Conservation (phyloP, 1,140 invertebrate genomes). For the Drosophila albomicans region DNA sequence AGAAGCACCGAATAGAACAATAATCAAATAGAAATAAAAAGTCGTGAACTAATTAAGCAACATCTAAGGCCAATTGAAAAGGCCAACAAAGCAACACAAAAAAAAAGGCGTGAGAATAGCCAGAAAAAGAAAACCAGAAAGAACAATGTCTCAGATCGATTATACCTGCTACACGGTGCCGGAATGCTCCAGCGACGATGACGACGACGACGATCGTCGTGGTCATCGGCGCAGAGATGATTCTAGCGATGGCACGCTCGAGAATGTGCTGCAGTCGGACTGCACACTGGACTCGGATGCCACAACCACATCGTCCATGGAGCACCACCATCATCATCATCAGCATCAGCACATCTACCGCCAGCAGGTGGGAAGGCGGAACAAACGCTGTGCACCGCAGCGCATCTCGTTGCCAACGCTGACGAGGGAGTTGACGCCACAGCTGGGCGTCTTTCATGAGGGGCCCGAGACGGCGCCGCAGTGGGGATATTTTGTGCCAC, state of each 20-base stretch:
- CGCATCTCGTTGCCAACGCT: slow-evolving; percentile 63
- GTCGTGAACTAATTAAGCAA: slow-evolving; percentile 66
- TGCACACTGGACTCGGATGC: slow-evolving; percentile 65
- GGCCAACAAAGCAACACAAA: slow-evolving; percentile 32
- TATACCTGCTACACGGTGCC: slow-evolving; percentile 82
- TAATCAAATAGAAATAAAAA: slow-evolving; percentile 18
- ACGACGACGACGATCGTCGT: slow-evolving; percentile 3
- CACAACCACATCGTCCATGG: slow-evolving; percentile 69
- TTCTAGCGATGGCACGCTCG: slow-evolving; percentile 66
- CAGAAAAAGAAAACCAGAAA: slow-evolving; percentile 22
- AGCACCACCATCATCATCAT: slow-evolving; percentile 60
- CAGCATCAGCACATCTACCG: slow-evolving; percentile 64
- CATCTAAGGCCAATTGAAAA: slow-evolving; percentile 26
- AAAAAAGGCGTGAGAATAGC: slow-evolving; percentile 34
- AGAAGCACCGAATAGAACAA: slow-evolving; percentile 6
- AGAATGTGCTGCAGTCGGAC: slow-evolving; percentile 58
- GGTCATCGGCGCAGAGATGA: slow-evolving; percentile 17
- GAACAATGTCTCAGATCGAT: slow-evolving; percentile 74
- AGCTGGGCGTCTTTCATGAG: slow-evolving; percentile 68
- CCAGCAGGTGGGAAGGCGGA: slow-evolving; percentile 22
- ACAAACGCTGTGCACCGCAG: slow-evolving; percentile 54
- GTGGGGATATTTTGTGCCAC: slow-evolving; percentile 81
- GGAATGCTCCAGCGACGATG: slow-evolving; percentile 68
- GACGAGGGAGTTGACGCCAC: slow-evolving; percentile 66
- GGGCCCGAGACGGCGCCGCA: slow-evolving; percentile 60